Conservation (phyloP, 2,113 vertebrate genomes). For the Lipophrys pholis region DNA sequence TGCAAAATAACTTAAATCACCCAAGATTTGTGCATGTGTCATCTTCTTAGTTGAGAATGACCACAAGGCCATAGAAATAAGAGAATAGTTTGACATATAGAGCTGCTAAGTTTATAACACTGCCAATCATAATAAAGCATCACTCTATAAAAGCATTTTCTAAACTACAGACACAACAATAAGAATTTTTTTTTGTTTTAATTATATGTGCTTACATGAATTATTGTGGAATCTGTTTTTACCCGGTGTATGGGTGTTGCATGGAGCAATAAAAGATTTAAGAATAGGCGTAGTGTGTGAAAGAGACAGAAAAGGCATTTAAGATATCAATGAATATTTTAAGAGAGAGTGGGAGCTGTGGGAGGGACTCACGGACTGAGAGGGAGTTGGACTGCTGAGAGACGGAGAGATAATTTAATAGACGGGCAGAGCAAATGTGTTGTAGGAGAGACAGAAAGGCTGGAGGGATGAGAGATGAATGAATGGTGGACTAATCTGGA, state of each 20-base stretch:
- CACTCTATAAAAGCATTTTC: background rate
- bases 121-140: background rate
- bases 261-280: conserved; percentile 44
- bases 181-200: background rate
- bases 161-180: background rate
- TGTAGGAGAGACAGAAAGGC: conserved; percentile 62
- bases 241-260: background rate
- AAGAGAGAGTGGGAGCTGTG: conserved; percentile 60
- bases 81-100: background rate
- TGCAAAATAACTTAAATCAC: too few species aligned
- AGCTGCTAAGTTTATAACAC: background rate
- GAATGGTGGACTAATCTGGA: conserved; percentile 60
- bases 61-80: background rate
- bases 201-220: background rate
- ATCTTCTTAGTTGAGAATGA: conserved; percentile 2
- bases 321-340: conserved; percentile 79
- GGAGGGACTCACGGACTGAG: conserved; percentile 56
- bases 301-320: conserved; percentile 68
- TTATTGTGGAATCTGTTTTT: background rate
- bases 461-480: conserved; percentile 68
- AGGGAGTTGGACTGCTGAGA: conserved; percentile 64
- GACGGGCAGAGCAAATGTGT: conserved; percentile 65
- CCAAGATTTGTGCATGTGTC: too few species aligned
- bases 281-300: conserved; percentile 51
- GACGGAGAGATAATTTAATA: conserved; percentile 74